These are phyloP conservation scores for Tupaia tana DNA, from an alignment of 2,113 vertebrate genomes.

Conservation along the genomic window DNA sequence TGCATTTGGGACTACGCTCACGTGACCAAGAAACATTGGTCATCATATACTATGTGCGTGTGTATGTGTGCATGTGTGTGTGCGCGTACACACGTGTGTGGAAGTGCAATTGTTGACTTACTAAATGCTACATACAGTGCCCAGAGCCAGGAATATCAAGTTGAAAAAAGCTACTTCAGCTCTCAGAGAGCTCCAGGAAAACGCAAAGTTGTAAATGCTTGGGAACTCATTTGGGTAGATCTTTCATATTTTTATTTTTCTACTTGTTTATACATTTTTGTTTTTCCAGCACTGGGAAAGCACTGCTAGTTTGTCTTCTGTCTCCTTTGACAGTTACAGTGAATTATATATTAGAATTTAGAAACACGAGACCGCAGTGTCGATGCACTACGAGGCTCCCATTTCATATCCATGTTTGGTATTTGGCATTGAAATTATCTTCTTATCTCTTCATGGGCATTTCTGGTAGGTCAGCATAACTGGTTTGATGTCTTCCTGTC, in stretches of 20 bases:
- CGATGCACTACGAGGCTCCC: not conserved
- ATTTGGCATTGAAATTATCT: conserved; percentile 76
- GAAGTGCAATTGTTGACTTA: accelerated
- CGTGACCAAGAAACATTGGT: not conserved
- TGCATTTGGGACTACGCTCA: not conserved
- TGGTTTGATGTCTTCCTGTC: not conserved
- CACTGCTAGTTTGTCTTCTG: conserved; percentile 40
- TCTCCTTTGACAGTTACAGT: conserved; percentile 39
- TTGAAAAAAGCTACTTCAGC: not conserved
- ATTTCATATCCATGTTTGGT: conserved; percentile 37
- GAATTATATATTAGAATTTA: conserved; percentile 48
- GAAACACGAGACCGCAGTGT: conserved; percentile 13
- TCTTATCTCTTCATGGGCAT: conserved; percentile 20
- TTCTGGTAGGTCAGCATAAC: conserved; percentile 64
- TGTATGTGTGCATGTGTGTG: not conserved
- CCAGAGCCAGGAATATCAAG: not conserved
- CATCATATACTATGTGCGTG: not conserved
- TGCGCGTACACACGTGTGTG: accelerated
- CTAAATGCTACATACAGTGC: not conserved
- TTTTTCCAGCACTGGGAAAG: conserved; percentile 28
- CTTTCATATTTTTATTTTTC: conserved; percentile 44
- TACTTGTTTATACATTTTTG: not conserved
- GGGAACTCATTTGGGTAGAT: conserved; percentile 1
- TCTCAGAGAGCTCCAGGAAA: not conserved
- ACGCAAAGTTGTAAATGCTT: conserved; percentile 38